Percentiles rank a stretch among this genome's conserved stretches.
Conservation (phyloP, 2,797 vertebrate genomes). For the Delichon dasypus region DNA sequence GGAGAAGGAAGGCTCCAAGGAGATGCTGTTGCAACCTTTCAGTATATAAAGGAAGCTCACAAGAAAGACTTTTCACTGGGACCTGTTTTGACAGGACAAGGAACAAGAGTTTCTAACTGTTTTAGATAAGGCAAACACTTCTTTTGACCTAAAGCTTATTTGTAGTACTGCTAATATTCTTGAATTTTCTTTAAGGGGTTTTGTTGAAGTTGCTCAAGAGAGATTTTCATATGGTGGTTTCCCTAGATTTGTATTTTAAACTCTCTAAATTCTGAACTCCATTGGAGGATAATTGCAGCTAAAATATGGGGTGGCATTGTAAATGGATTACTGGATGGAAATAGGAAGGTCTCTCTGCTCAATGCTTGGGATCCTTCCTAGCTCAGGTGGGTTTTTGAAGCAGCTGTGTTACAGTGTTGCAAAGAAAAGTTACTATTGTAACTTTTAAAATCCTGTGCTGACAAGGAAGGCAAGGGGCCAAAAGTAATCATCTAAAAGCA, state of each 20-base stretch:
- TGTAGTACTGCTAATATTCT: neutral
- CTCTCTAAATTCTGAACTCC: neutral
- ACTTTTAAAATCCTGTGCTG: neutral
- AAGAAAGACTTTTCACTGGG: neutral
- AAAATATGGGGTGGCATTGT: neutral
- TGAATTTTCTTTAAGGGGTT: neutral
- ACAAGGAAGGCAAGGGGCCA: neutral
- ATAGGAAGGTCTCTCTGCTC: neutral
- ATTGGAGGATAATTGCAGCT: neutral
- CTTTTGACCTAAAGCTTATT: neutral
- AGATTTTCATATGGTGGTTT: neutral
- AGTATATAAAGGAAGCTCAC: neutral
- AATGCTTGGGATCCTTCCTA: neutral
- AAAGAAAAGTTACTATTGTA: neutral
- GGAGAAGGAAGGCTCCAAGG: rapidly evolving
- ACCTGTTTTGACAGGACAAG: neutral
- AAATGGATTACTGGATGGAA: neutral
- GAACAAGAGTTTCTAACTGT: neutral
- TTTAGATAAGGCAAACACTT: neutral
- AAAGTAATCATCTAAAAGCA: neutral
- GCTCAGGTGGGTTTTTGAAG: neutral
- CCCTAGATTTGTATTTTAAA: neutral
- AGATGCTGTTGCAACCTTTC: neutral
- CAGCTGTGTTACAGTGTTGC: neutral
- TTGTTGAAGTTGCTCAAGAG: neutral